A percentile compares a stretch with the other conserved stretches of the same genome.
phyloP scores from a whole-genome alignment of 2,888 invertebrate species.

The Diadegma fenestrale region DNA sequence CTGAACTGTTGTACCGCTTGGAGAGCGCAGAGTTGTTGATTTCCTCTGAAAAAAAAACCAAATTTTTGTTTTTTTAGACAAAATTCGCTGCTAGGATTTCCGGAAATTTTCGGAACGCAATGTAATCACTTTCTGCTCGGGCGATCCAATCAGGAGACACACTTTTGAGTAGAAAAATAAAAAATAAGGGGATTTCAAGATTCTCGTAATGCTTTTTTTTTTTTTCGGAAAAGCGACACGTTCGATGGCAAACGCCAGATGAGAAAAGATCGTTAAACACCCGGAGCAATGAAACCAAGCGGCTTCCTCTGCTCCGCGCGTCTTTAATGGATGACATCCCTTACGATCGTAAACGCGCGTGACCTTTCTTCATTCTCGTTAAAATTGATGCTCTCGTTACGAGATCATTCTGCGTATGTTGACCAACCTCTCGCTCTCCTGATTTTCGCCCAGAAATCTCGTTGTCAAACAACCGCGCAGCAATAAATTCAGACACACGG shows the following conservation, averaged over 20 bases:
- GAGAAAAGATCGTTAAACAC: constrained; percentile 67
- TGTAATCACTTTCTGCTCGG: no score
- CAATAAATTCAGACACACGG: not conserved
- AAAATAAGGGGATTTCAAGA: no score
- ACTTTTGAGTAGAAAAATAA: constrained; percentile 20
- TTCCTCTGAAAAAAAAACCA: constrained; percentile 90
- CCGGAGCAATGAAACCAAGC: constrained; percentile 68
- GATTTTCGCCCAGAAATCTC: constrained; percentile 31
- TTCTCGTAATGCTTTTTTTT: constrained; percentile 22
- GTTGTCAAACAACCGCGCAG: constrained; percentile 27
- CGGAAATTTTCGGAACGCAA: no score
- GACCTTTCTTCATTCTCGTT: constrained; percentile 66
- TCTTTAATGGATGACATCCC: constrained; percentile 68
- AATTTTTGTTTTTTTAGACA: no score
- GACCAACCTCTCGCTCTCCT: constrained; percentile 8
- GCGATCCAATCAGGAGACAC: not conserved
- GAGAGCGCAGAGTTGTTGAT: constrained; percentile 89
- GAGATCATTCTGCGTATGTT: constrained; percentile 30
- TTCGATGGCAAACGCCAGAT: constrained; percentile 53
- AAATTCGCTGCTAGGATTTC: no score
- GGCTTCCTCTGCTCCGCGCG: constrained; percentile 41
- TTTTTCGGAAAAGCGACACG: constrained; percentile 45
- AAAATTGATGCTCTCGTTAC: constrained; percentile 68
- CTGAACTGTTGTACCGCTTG: constrained; percentile 92
- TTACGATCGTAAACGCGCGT: constrained; percentile 67